Conservation (phyloP, 2,113 vertebrate genomes). For the Alexandromys fortis region DNA sequence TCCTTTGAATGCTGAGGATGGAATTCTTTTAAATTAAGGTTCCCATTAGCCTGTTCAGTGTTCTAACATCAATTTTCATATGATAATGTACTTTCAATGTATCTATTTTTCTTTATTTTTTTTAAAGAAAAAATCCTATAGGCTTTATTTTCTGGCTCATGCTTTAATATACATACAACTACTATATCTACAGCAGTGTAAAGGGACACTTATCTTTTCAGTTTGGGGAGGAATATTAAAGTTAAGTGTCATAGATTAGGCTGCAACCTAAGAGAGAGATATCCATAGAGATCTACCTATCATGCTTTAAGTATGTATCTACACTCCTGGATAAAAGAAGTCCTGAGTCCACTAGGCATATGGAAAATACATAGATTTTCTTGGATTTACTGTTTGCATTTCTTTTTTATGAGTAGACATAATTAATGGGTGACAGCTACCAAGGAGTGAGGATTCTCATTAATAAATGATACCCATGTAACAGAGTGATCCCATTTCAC, state of each 20-base stretch:
- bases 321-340: background rate
- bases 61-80: background rate
- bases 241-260: background rate
- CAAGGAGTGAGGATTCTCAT: background rate
- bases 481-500: background rate
- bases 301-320: background rate
- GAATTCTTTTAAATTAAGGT: background rate
- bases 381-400: background rate
- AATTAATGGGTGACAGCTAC: background rate
- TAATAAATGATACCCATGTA: background rate
- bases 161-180: background rate
- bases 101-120: background rate
- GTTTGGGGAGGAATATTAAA: background rate
- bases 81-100: background rate
- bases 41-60: constrained; percentile 1
- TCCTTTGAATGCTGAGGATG: constrained; percentile 14
- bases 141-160: background rate
- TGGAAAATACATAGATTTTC: background rate
- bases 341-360: background rate
- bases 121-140: background rate
- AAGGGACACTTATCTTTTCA: background rate
- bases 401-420: background rate
- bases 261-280: background rate
- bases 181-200: background rate
- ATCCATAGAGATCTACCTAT: background rate